Evolutionary conservation across 2,797 vertebrate species (phyloP).

Genomic region (Cygnus olor): DNA sequence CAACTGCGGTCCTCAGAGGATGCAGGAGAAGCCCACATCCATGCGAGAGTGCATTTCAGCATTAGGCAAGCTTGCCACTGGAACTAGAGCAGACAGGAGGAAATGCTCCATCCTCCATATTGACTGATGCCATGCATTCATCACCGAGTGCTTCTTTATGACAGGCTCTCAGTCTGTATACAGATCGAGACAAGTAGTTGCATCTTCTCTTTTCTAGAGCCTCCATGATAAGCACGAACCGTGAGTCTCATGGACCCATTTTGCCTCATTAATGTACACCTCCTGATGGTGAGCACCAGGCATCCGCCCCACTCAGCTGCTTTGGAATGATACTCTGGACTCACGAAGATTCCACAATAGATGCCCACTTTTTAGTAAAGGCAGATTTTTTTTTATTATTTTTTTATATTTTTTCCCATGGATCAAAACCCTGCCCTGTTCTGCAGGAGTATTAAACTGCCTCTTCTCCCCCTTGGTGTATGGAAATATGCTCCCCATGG

Average conservation of each 20-base stretch:
- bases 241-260: not conserved
- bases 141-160: not conserved
- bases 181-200: not conserved
- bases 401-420: not conserved
- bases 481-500: not conserved
- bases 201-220: not conserved
- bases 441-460: not conserved
- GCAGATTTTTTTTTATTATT: not conserved
- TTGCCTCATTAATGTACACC: not conserved
- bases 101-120: not conserved
- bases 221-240: not conserved
- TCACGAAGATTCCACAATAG: not conserved
- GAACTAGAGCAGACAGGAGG: not conserved
- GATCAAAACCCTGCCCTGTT: not conserved
- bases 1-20: not conserved
- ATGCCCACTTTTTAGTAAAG: not conserved
- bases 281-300: not conserved
- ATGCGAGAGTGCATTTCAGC: not conserved
- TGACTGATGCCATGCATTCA: rapidly evolving
- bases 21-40: not conserved
- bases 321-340: not conserved
- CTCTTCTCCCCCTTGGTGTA: not conserved
- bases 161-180: not conserved
- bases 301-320: not conserved
- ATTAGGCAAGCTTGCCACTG: not conserved